Percentiles rank a stretch among this genome's conserved stretches.
Evolutionary conservation across 2,888 invertebrate genomes (phyloP).

Genomic region (Alloplasta piceator): DNA sequence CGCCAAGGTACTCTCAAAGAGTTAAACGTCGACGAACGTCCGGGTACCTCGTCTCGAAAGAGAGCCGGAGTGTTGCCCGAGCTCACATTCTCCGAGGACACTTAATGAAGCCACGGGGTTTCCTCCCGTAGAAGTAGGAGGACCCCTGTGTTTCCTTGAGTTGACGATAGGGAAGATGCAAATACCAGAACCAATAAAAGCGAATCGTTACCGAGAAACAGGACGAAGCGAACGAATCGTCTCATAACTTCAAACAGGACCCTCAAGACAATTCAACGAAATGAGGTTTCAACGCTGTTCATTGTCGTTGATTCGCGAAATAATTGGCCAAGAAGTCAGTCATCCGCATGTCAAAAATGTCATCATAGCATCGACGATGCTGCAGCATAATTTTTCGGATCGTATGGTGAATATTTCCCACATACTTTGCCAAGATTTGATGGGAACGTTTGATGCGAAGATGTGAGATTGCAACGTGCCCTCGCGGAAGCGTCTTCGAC

Average conservation of each 20-base stretch:
- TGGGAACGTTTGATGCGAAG: too few species aligned
- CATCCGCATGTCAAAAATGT: too few species aligned
- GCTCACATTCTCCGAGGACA: conserved; percentile 55
- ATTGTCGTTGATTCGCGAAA: too few species aligned
- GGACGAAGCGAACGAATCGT: conserved; percentile 22
- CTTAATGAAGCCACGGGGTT: conserved; percentile 65
- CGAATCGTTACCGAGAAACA: conserved; percentile 63
- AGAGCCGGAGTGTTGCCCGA: not conserved
- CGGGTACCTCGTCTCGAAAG: conserved; percentile 14
- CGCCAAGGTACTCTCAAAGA: conserved; percentile 31
- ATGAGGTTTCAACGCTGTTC: too few species aligned
- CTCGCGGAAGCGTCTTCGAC: not conserved
- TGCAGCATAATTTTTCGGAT: too few species aligned
- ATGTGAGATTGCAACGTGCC: too few species aligned
- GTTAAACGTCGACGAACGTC: conserved; percentile 43
- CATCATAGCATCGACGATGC: too few species aligned
- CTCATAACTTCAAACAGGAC: too few species aligned
- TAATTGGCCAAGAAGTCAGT: too few species aligned
- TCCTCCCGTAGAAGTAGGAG: not conserved
- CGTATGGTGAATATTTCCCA: too few species aligned
- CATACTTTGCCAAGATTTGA: too few species aligned
- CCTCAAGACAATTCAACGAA: too few species aligned
- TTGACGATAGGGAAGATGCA: conserved; percentile 53
- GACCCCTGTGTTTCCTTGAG: not conserved
- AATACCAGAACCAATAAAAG: conserved; percentile 67